Percentiles rank a stretch among this genome's conserved stretches.
Conservation (phyloP, 2,888 invertebrate species). For the Perdita meconis region DNA sequence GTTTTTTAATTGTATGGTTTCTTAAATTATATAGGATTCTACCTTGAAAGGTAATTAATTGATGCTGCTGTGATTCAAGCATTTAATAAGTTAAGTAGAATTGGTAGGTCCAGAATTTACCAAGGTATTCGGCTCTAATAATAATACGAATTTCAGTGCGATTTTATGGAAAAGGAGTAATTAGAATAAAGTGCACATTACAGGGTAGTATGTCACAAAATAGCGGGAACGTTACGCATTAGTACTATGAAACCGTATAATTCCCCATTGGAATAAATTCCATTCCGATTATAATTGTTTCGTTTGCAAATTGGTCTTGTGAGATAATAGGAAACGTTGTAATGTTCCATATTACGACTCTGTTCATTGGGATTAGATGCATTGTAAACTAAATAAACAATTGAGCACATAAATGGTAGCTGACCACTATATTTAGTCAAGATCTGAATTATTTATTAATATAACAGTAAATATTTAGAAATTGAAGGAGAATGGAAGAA, state of each 20-base stretch:
- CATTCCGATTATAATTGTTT: conserved; percentile 51
- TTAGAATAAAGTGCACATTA: conserved; percentile 38
- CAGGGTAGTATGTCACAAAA: conserved; percentile 8
- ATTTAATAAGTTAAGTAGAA: background rate
- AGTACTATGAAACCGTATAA: conserved; percentile 31
- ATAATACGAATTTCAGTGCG: background rate
- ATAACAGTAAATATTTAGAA: too few species aligned
- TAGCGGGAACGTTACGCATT: conserved; percentile 22
- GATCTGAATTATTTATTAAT: too few species aligned
- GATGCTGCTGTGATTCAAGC: too few species aligned
- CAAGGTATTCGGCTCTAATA: background rate
- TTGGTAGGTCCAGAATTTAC: background rate
- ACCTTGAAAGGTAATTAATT: too few species aligned
- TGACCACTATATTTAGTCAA: too few species aligned
- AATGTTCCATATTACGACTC: conserved; percentile 21
- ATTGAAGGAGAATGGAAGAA: too few species aligned
- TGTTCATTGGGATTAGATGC: background rate
- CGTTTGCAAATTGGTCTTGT: conserved; percentile 53
- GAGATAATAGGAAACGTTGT: conserved; percentile 43
- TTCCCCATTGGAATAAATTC: conserved; percentile 51
- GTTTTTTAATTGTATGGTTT: too few species aligned
- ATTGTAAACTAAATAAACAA: background rate
- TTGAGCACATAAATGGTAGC: background rate
- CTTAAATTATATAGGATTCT: too few species aligned
- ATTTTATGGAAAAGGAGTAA: conserved; percentile 17